Conservation (phyloP, 2,797 vertebrate species). For the Peromyscus attwateri region DNA sequence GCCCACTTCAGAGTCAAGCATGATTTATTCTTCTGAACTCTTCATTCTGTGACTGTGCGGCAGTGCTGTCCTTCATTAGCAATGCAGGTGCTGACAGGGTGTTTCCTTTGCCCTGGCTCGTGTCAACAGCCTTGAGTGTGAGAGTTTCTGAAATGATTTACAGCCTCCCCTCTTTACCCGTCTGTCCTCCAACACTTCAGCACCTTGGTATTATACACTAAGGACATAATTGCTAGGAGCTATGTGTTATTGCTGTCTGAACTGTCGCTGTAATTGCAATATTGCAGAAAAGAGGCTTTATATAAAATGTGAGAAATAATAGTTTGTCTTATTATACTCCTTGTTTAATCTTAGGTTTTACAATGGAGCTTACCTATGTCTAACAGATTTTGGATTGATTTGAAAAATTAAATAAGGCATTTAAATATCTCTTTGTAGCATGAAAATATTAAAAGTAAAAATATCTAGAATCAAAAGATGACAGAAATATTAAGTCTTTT, state of each 20-base stretch:
- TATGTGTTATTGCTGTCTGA: background rate
- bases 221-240: background rate
- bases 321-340: background rate
- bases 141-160: slow-evolving; percentile 73
- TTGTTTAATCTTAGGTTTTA: background rate
- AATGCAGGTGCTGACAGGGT: slow-evolving; percentile 68
- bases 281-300: background rate
- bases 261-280: background rate
- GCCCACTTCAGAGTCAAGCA: slow-evolving; percentile 60
- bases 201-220: background rate
- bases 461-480: background rate
- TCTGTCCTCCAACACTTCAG: background rate
- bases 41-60: background rate
- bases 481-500: background rate
- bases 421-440: background rate
- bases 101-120: slow-evolving; percentile 69
- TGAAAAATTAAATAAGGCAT: background rate
- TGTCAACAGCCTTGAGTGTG: slow-evolving; percentile 69
- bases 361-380: background rate
- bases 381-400: background rate
- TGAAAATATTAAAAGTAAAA: background rate
- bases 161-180: background rate
- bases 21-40: slow-evolving; percentile 71
- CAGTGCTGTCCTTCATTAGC: slow-evolving; percentile 63
- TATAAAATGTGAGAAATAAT: background rate